Base-by-base conservation (phyloP, 1,140 invertebrate species). In the Zeugodacus cucurbitae region DNA sequence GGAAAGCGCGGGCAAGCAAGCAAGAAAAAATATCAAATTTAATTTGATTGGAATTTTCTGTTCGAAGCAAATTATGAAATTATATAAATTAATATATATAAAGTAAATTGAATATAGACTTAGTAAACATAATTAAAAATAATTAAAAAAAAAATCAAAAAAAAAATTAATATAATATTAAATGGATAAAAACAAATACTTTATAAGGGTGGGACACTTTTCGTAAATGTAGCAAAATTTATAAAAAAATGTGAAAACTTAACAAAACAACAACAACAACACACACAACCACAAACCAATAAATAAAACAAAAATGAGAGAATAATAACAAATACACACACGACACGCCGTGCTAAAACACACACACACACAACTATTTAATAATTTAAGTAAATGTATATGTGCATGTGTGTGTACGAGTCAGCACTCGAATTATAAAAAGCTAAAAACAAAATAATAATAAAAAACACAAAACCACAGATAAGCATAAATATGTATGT, bases 171-270 rank as follows among this genome's bases (percentile, higher is more conserved):
- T 11, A 59, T n/a, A 87, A 67, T 67, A 34, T 26, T 82, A 82
- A 48, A 82, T 82, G 74, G 44, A 44, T 26, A 82, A 82, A 82
- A 44, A 48, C 11, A 82, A 82, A 82, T 82, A 82, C 74, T 82
- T 82, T 82, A 82, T 48, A 74, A 74, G 70, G 41, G 74, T 14
- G 74, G 74, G 74, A 82, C 74, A 82, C 74, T 82, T 82, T 82
- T 82, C 74, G 48, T 82, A 82, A 82, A 82, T 48, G 41, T 82
- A 82, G 74, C 74, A 48, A 82, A 82, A 82, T 82, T 82, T 82
- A 48, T 22, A 48, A n/a, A 82, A 54, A 1, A 82, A 82, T 8
- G 41, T 14, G 41, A n/a, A 48, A 78, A 82, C 5, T 59, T 59
- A 26, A 82, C 22, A 82, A 82, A 48, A 48, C 7, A 44, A 82